Conservation (phyloP, 1,140 invertebrate species). For the Ceratoteleas bidentatus region DNA sequence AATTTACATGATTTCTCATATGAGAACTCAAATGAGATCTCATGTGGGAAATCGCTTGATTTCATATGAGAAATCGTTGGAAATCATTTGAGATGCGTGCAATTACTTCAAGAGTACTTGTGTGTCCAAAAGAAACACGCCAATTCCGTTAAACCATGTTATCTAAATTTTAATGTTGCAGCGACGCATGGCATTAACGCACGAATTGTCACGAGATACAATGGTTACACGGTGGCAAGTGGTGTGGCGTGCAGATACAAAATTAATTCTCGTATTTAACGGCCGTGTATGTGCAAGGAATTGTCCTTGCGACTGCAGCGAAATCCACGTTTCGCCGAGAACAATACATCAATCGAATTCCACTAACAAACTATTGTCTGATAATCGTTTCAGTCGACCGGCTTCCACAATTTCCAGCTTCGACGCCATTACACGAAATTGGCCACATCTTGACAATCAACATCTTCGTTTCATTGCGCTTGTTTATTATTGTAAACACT, state of each 20-base stretch:
- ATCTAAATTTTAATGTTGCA: background rate
- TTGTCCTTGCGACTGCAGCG: constrained; percentile 70
- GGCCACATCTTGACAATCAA: constrained; percentile 57
- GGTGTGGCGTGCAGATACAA: constrained; percentile 25
- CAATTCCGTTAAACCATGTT: background rate
- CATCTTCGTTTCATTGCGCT: constrained; percentile 34
- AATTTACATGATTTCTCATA: no score
- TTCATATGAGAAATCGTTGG: no score
- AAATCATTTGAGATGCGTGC: no score
- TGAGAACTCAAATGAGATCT: no score
- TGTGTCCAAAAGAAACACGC: no score
- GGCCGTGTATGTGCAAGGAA: constrained; percentile 48
- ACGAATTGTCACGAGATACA: constrained; percentile 18
- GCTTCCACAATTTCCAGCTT: constrained; percentile 56
- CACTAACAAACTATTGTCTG: constrained; percentile 81
- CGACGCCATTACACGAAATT: constrained; percentile 35
- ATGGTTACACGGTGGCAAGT: constrained; percentile 15
- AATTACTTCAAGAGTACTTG: no score
- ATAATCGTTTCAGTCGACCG: constrained; percentile 74
- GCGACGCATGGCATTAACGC: background rate
- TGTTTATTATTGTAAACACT: constrained; percentile 49
- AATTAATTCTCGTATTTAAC: constrained; percentile 50
- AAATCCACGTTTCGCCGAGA: constrained; percentile 77
- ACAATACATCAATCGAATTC: constrained; percentile 80
- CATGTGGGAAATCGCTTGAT: no score